These are phyloP conservation scores for Triplophysa yarkandensis DNA, from an alignment of 2,797 vertebrate species.

Conservation along the genomic window DNA sequence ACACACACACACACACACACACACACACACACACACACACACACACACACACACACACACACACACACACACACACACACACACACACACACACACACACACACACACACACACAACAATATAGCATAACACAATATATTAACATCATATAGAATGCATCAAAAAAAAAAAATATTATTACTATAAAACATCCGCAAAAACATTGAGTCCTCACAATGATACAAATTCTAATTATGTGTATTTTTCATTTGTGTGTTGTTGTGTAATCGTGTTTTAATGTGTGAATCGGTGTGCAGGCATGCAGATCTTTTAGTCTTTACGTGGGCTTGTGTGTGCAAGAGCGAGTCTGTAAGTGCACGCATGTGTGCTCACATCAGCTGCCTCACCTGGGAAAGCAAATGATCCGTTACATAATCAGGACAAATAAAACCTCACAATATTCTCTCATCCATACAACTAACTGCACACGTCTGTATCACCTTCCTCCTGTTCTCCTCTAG, in stretches of 20 bases:
- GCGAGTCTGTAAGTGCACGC: neutral
- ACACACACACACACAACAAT: too few relatives aligned
- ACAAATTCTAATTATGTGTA: neutral
- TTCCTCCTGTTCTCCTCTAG: neutral
- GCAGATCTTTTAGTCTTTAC: neutral
- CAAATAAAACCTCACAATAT: constrained; percentile 27
- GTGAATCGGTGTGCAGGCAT: constrained; percentile 34
- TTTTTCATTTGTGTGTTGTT: constrained; percentile 23
- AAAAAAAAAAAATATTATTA: too few relatives aligned
- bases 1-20: too few relatives aligned
- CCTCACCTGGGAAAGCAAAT: constrained; percentile 43
- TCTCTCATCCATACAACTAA: constrained; percentile 9
- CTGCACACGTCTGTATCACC: neutral
- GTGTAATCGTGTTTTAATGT: neutral
- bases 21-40: too few relatives aligned
- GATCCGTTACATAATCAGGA: constrained; percentile 41
- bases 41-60: too few relatives aligned
- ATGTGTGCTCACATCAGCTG: constrained; percentile 9
- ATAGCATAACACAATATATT: too few relatives aligned
- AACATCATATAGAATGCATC: too few relatives aligned
- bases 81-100: too few relatives aligned
- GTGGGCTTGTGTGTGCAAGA: constrained; percentile 1
- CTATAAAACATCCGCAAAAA: too few relatives aligned
- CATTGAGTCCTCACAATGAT: neutral
- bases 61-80: too few relatives aligned